Base-by-base conservation (phyloP, 2,888 invertebrate genomes). In the Perizoma affinitatum region DNA sequence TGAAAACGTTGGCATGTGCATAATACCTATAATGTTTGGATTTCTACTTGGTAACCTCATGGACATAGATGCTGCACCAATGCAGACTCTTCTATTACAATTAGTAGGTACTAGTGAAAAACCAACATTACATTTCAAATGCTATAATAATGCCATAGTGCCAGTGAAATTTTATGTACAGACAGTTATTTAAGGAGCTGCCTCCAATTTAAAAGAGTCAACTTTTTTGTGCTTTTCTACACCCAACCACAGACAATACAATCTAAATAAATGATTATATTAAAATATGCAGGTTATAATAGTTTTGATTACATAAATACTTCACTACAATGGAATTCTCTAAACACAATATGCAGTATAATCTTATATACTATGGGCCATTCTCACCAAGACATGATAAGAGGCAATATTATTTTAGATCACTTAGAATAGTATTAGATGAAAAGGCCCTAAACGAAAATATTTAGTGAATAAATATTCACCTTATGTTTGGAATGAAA, bases 281-380 rank as follows among this genome's bases (percentile, higher is more conserved):
- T 46, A 35, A 22, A 43, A 52, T 35, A 52, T n/a, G 46, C 11
- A 48, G 34, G 22, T 42, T 6, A 47, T 54, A 50, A 36, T 50
- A 54, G n/a, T 35, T 52, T 52, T 49, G 46, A 62, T 49, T 64
- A 66, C 41, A 63, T 56, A 50, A 51, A 61, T 63, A 60, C 46
- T n/a, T 47, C n/a, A n/a, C n/a, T 64, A 51, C 61, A 50, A 58
- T 67, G 58, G 57, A 65, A 66, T 71, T 66, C 59, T 71, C 70
- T n/a, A 70, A 69, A 58, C 72, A 71, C 59, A 66, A 67, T 70
- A 70, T 66, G 66, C 70, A 69, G 44, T 47, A 71, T 68, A 65
- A 72, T 68, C 76, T 76, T 78, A 77, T 57, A 61, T 57, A 68
- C 73, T 76, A 74, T 5, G 34, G 35, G 46, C 52, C 33, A 45